Evolutionary conservation across 2,888 invertebrate genomes (phyloP).

Genomic region (Trichacis sp.): DNA sequence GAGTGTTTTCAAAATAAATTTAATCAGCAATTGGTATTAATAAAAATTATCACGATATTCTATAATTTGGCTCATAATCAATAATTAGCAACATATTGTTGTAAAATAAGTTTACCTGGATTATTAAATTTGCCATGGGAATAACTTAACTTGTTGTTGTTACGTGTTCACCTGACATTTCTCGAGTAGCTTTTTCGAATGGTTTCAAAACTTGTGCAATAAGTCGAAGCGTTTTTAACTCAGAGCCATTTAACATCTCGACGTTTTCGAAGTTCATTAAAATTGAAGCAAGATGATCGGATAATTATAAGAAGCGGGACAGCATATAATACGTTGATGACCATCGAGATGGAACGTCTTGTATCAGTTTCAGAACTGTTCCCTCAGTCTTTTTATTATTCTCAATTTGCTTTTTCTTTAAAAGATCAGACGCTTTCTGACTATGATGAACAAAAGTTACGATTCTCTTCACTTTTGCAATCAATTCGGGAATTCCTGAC

Average conservation of each 20-base stretch:
- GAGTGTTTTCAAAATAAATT: too few species aligned
- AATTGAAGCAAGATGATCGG: conserved; percentile 59
- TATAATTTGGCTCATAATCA: too few species aligned
- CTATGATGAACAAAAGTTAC: conserved; percentile 37
- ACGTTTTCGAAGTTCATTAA: conserved; percentile 56
- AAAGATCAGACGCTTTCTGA: conserved; percentile 36
- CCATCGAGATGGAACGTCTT: conserved; percentile 41
- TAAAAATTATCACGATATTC: too few species aligned
- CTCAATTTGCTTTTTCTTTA: conserved; percentile 31
- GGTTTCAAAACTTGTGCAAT: conserved; percentile 50
- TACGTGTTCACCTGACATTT: conserved; percentile 54
- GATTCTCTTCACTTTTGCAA: conserved; percentile 37
- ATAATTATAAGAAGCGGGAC: conserved; percentile 51
- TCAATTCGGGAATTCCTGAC: conserved; percentile 16
- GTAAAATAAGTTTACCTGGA: conserved; percentile 1
- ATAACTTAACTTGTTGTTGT: conserved; percentile 53
- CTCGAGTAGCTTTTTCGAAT: conserved; percentile 51
- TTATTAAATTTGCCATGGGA: conserved; percentile 46
- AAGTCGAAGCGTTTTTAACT: conserved; percentile 48
- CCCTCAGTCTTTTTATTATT: conserved; percentile 36
- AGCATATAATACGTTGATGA: conserved; percentile 53
- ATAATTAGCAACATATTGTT: too few species aligned
- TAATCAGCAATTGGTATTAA: too few species aligned
- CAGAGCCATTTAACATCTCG: conserved; percentile 52
- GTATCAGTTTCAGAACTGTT: conserved; percentile 27